Conservation (phyloP, 2,797 vertebrate species). For the Anas flavirostris region DNA sequence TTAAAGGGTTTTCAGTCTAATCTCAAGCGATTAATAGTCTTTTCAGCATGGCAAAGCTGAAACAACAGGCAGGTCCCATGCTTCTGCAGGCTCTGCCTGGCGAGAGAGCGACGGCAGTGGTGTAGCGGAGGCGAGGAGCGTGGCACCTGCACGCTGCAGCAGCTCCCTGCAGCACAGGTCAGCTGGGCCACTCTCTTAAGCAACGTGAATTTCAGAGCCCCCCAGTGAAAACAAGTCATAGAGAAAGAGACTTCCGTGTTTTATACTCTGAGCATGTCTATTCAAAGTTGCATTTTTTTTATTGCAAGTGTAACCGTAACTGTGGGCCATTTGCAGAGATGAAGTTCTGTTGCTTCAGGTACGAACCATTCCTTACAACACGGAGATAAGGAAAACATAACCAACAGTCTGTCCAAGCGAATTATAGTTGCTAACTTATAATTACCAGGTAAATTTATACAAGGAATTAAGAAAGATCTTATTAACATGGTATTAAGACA, state of each 20-base stretch:
- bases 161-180: background rate
- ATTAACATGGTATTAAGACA: constrained; percentile 17
- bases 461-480: constrained; percentile 62
- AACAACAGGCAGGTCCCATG: background rate
- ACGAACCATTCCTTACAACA: constrained; percentile 46
- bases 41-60: background rate
- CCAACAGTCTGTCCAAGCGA: constrained; percentile 65
- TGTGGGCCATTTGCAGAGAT: constrained; percentile 75
- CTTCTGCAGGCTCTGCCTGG: background rate
- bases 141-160: background rate
- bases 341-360: constrained; percentile 52
- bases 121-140: fast-evolving
- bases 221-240: background rate
- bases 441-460: constrained; percentile 76
- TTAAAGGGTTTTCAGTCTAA: background rate
- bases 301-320: constrained; percentile 49
- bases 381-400: constrained; percentile 68
- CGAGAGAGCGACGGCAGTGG: background rate
- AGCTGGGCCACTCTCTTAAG: fast-evolving
- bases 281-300: constrained; percentile 46
- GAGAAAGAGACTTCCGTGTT: background rate
- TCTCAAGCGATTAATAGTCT: background rate
- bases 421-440: constrained; percentile 74
- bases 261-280: background rate
- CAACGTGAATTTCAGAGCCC: background rate